Evolutionary conservation across 2,113 vertebrate species (phyloP).

Genomic region (Enhydra lutris): DNA sequence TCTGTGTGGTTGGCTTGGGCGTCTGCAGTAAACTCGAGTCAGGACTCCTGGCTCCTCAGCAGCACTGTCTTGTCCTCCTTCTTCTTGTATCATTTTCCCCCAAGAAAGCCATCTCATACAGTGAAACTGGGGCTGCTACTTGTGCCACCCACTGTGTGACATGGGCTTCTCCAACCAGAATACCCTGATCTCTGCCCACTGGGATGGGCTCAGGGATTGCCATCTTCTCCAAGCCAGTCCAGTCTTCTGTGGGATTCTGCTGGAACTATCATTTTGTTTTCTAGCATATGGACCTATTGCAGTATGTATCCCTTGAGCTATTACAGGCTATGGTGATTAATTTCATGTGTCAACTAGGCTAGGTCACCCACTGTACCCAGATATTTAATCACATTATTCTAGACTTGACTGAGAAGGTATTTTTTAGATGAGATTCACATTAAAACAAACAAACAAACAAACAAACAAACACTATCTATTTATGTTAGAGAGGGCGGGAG

Average conservation of each 20-base stretch:
- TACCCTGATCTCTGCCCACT: no score
- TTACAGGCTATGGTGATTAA: not conserved
- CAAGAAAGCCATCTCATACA: not conserved
- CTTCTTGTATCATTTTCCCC: not conserved
- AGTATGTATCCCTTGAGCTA: not conserved
- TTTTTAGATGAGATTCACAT: not conserved
- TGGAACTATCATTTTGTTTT: not conserved
- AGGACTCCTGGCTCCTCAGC: not conserved
- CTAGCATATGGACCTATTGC: not conserved
- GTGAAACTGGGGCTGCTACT: not conserved
- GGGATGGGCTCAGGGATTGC: not conserved
- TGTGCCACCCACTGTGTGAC: accelerated
- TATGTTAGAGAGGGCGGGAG: not conserved
- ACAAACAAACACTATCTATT: not conserved
- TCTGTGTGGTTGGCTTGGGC: not conserved
- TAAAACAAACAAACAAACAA: no score
- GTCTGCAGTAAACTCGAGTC: not conserved
- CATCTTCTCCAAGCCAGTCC: accelerated
- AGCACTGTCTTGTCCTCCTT: no score
- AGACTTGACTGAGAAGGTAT: not conserved
- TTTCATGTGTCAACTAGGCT: not conserved
- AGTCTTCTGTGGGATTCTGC: not conserved
- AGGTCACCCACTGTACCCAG: not conserved
- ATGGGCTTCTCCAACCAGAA: not conserved
- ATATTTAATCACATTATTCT: not conserved